Percentiles rank a stretch among this genome's conserved stretches.
Conservation (phyloP, 2,888 invertebrate species). For the Eristalis arbustorum region DNA sequence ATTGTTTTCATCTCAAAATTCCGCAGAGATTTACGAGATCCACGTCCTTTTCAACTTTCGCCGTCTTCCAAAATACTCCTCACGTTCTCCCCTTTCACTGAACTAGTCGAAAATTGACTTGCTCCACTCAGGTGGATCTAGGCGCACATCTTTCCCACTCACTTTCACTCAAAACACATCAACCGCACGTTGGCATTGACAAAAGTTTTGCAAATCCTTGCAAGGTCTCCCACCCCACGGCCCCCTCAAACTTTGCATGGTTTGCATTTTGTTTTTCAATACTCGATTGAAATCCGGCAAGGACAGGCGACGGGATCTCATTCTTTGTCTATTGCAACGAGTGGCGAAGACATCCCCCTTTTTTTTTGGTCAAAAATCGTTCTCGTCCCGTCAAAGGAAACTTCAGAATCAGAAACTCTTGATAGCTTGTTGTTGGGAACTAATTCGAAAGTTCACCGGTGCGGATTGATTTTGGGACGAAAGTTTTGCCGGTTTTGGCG, state of each 20-base stretch:
- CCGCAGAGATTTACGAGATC: background rate
- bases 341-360: background rate
- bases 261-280: background rate
- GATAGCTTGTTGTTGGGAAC: background rate
- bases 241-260: background rate
- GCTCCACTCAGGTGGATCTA: background rate
- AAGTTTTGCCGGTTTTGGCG: background rate
- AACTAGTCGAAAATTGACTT: background rate
- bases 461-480: background rate
- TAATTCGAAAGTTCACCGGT: background rate
- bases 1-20: background rate
- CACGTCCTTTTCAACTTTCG: background rate
- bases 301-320: background rate
- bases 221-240: background rate
- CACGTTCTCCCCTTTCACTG: background rate
- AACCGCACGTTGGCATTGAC: background rate
- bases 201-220: background rate
- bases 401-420: background rate
- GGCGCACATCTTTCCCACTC: background rate
- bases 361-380: background rate
- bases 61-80: background rate
- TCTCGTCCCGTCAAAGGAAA: background rate
- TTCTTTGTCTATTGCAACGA: background rate
- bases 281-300: background rate
- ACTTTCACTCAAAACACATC: background rate